Percentiles rank a stretch among this genome's conserved stretches.
Evolutionary conservation across 2,113 vertebrate genomes (phyloP).

Genomic region (Anoplopoma fimbria): DNA sequence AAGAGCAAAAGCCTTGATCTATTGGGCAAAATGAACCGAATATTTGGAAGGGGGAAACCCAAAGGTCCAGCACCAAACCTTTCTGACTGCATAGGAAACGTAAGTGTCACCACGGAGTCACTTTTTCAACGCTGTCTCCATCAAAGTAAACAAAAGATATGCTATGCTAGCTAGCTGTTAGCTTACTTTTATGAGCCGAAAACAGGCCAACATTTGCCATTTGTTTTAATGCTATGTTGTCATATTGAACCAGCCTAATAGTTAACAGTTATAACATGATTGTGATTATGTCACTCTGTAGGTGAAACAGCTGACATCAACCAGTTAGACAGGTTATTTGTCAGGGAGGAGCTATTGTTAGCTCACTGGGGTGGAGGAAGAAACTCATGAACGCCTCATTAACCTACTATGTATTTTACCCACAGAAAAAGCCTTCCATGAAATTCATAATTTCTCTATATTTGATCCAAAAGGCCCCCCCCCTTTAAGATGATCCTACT

Average conservation of each 20-base stretch:
- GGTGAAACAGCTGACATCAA: background rate
- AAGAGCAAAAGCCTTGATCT: background rate
- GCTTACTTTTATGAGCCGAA: conserved; percentile 26
- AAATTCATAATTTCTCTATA: background rate
- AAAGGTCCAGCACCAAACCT: conserved; percentile 94
- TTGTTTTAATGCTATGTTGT: background rate
- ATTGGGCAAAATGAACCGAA: conserved; percentile 90
- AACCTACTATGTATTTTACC: background rate
- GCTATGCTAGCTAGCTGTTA: conserved; percentile 28
- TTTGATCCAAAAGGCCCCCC: background rate
- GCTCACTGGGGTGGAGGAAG: background rate
- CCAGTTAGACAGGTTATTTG: conserved; percentile 45
- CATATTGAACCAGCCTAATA: no score
- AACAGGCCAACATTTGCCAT: background rate
- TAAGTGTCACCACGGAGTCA: conserved; percentile 74
- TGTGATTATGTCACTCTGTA: background rate
- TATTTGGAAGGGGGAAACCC: conserved; percentile 92
- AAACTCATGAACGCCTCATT: background rate
- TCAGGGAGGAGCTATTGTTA: conserved; percentile 13
- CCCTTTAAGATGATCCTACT: background rate
- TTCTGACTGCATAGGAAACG: conserved; percentile 95
- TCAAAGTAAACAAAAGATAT: conserved; percentile 75
- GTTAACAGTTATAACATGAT: background rate
- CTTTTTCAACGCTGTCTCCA: conserved; percentile 34
- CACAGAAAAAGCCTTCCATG: background rate